These are phyloP conservation scores for Scaptomyza cyrtandrae DNA, from an alignment of 2,888 invertebrate species.

Conservation along the genomic window DNA sequence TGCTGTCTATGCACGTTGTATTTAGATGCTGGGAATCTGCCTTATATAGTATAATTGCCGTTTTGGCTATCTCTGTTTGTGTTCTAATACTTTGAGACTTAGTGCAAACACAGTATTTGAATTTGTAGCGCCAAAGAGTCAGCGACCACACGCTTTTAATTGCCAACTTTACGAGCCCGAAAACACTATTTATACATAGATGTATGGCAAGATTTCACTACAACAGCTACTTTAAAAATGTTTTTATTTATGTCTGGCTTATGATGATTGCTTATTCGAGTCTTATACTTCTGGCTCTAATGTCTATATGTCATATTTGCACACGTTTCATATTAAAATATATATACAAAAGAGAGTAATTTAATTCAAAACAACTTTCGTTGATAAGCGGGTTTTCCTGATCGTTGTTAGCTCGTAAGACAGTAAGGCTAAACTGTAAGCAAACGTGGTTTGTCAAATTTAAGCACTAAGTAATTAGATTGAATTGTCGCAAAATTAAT, in stretches of 20 bases:
- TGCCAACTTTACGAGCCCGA: slow-evolving; percentile 15
- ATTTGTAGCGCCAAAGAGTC: slow-evolving; percentile 8
- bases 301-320: neutral
- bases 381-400: neutral
- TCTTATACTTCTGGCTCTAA: neutral
- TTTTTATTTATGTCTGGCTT: neutral
- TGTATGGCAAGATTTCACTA: neutral
- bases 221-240: neutral
- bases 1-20: slow-evolving; percentile 31
- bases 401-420: no score
- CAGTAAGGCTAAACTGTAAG: no score
- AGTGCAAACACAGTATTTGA: slow-evolving; percentile 36
- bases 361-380: neutral
- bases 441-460: no score
- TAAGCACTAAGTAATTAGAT: no score
- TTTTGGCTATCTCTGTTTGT: slow-evolving; percentile 45
- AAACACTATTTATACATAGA: neutral
- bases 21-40: slow-evolving; percentile 44
- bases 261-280: neutral
- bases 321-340: neutral
- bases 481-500: no score
- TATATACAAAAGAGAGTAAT: neutral
- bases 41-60: slow-evolving; percentile 66
- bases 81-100: slow-evolving; percentile 32
- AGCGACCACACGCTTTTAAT: slow-evolving; percentile 23